A percentile compares a stretch with the other conserved stretches of the same genome.
phyloP scores from a whole-genome alignment of 2,888 invertebrate species.

The Nasonovia ribisnigri region DNA sequence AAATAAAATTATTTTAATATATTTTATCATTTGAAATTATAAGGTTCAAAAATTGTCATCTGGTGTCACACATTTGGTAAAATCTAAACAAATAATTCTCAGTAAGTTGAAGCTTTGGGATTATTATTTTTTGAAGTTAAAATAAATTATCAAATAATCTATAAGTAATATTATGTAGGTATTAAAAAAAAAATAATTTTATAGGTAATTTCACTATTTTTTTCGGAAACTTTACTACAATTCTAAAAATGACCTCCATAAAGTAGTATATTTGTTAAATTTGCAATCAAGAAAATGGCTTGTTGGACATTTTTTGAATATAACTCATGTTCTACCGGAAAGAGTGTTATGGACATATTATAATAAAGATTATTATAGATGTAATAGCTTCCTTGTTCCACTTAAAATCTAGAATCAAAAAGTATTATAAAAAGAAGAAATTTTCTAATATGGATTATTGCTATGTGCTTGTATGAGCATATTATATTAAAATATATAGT shows the following conservation, averaged over 20 bases:
- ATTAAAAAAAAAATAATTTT: too few species aligned
- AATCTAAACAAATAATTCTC: not conserved
- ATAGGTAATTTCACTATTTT: not conserved
- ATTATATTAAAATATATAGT: not conserved
- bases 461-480: not conserved
- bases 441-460: not conserved
- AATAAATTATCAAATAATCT: not conserved
- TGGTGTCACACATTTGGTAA: not conserved
- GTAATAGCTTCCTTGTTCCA: not conserved
- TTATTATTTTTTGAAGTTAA: not conserved
- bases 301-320: not conserved
- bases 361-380: not conserved
- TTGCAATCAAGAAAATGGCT: not conserved
- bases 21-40: not conserved
- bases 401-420: not conserved
- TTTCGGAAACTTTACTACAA: not conserved
- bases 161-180: not conserved
- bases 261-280: not conserved
- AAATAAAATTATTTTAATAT: not conserved
- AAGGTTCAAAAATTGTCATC: not conserved
- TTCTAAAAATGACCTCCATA: not conserved
- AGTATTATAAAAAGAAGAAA: not conserved
- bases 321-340: not conserved
- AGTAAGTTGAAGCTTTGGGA: not conserved
- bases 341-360: not conserved